A percentile compares a stretch with the other conserved stretches of the same genome.
Evolutionary conservation across 2,888 invertebrate genomes (phyloP).

Genomic region (Osmoderma eremita): DNA sequence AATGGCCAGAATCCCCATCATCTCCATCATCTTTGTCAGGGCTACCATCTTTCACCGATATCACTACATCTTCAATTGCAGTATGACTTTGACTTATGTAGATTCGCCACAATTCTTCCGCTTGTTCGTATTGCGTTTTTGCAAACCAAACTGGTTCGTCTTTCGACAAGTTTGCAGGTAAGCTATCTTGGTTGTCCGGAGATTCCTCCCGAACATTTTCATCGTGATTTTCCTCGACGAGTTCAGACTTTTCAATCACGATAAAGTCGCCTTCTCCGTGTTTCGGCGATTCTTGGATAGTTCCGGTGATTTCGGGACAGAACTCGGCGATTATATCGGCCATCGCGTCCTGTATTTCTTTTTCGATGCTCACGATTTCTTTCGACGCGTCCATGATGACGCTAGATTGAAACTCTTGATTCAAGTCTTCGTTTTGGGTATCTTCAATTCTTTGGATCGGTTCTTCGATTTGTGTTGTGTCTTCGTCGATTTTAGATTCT

Average conservation of each 20-base stretch:
- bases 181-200: background rate
- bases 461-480: conserved; percentile 32
- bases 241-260: conserved; percentile 32
- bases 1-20: conserved; percentile 69
- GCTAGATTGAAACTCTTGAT: conserved; percentile 28
- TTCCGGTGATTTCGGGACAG: background rate
- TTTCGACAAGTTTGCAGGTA: conserved; percentile 44
- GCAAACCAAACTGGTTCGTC: conserved; percentile 71
- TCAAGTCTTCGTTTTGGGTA: conserved; percentile 56
- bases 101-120: conserved; percentile 72
- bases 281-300: background rate
- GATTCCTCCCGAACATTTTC: background rate
- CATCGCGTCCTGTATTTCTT: conserved; percentile 35
- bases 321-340: conserved; percentile 7
- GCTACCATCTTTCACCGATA: conserved; percentile 54
- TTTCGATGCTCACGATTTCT: conserved; percentile 27
- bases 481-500: conserved; percentile 2
- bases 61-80: conserved; percentile 41
- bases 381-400: conserved; percentile 8
- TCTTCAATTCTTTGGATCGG: conserved; percentile 24
- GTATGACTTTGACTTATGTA: conserved; percentile 65
- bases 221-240: conserved; percentile 34
- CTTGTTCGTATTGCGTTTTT: conserved; percentile 72
- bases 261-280: conserved; percentile 5
- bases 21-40: conserved; percentile 71